Conservation (phyloP, 2,888 invertebrate genomes). For the Girardia tigrina region DNA sequence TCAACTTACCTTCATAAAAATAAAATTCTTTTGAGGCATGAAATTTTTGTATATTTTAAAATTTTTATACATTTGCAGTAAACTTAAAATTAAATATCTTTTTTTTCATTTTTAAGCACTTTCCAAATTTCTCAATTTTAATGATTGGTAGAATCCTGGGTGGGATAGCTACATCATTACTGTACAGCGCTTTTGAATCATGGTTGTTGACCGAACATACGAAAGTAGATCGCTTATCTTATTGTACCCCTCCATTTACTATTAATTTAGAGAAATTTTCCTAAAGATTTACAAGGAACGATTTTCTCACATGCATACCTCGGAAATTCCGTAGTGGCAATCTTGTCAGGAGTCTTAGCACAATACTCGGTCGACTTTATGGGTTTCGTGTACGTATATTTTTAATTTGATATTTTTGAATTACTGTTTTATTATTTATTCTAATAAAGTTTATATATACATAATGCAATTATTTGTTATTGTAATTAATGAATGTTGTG, state of each 20-base stretch:
- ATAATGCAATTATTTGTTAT: too few species aligned
- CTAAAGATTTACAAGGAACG: constrained; percentile 47
- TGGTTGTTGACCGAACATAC: constrained; percentile 53
- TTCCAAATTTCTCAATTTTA: constrained; percentile 51
- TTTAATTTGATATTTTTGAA: too few species aligned
- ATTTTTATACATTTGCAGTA: too few species aligned
- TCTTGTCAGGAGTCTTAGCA: constrained; percentile 51
- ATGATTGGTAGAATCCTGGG: constrained; percentile 52
- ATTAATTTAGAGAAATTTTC: constrained; percentile 47
- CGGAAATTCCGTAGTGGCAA: constrained; percentile 53
- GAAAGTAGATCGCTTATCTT: constrained; percentile 44
- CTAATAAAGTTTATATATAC: too few species aligned
- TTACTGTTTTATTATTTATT: too few species aligned
- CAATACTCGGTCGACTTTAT: constrained; percentile 52
- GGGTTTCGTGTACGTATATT: constrained; percentile 47
- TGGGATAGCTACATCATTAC: constrained; percentile 53
- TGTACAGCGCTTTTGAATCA: constrained; percentile 54
- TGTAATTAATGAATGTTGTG: too few species aligned
- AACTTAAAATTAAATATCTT: too few species aligned
- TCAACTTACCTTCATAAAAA: too few species aligned
- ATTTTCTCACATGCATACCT: constrained; percentile 52
- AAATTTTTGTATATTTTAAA: too few species aligned
- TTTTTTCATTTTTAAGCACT: constrained; percentile 50
- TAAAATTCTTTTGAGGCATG: too few species aligned
- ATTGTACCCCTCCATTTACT: background rate